A percentile compares a stretch with the other conserved stretches of the same genome.
phyloP scores from a whole-genome alignment of 2,797 vertebrate genomes.

The Melanotaenia parkinsoni region DNA sequence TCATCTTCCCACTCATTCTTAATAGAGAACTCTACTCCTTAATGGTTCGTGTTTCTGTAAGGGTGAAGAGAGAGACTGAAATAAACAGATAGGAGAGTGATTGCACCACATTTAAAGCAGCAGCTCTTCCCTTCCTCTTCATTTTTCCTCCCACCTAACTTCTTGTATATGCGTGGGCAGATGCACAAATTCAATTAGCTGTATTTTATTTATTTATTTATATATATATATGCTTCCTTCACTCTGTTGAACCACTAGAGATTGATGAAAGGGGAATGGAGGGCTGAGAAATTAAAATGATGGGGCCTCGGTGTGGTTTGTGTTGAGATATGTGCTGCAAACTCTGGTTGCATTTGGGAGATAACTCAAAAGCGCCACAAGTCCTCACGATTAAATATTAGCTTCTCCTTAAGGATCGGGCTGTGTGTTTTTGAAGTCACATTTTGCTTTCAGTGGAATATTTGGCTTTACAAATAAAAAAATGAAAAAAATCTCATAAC shows the following conservation, averaged over 20 bases:
- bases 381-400: constrained; percentile 64
- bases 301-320: constrained; percentile 62
- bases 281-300: constrained; percentile 71
- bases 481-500: background rate
- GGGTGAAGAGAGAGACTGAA: constrained; percentile 63
- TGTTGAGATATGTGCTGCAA: constrained; percentile 72
- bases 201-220: constrained; percentile 36
- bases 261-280: constrained; percentile 46
- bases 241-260: constrained; percentile 72
- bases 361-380: constrained; percentile 62
- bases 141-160: constrained; percentile 54
- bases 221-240: constrained; percentile 43
- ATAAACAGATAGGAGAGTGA: constrained; percentile 67
- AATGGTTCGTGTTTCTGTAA: constrained; percentile 69
- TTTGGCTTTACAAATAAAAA: constrained; percentile 29
- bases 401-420: constrained; percentile 56
- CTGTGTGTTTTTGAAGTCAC: constrained; percentile 53
- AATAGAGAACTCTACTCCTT: constrained; percentile 70
- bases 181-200: constrained; percentile 81
- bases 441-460: constrained; percentile 51
- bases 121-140: constrained; percentile 20
- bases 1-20: constrained; percentile 71
- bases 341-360: constrained; percentile 72
- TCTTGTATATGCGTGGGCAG: constrained; percentile 62
- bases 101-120: constrained; percentile 65